These are phyloP conservation scores for Hypomecis punctinalis DNA, from an alignment of 2,888 invertebrate genomes.

Conservation along the genomic window DNA sequence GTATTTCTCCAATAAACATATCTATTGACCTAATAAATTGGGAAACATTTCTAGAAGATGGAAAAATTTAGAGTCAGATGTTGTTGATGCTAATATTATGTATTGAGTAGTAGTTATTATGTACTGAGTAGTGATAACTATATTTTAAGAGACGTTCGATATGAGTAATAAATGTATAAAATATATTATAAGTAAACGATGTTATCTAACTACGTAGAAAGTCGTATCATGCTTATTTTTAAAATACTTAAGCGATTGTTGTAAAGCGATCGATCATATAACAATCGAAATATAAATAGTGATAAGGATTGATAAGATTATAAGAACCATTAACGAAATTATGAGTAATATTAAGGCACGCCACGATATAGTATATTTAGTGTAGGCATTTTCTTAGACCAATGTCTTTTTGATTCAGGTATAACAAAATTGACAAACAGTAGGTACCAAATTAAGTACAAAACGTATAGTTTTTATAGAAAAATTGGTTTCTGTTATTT, in stretches of 20 bases:
- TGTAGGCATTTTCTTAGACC: too few relatives aligned
- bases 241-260: conserved; percentile 7
- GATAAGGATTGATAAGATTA: conserved; percentile 7
- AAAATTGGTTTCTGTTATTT: too few relatives aligned
- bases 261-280: conserved; percentile 11
- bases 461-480: too few relatives aligned
- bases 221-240: conserved; percentile 20
- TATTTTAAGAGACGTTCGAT: conserved; percentile 1
- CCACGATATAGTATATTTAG: too few relatives aligned
- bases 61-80: too few relatives aligned
- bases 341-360: neutral
- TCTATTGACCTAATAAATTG: too few relatives aligned
- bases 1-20: too few relatives aligned
- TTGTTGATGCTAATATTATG: too few relatives aligned
- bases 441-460: too few relatives aligned
- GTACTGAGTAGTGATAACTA: neutral
- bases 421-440: too few relatives aligned
- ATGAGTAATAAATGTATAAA: conserved; percentile 11
- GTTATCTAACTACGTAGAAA: conserved; percentile 18
- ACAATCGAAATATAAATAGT: conserved; percentile 8
- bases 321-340: neutral
- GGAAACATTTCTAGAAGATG: too few relatives aligned
- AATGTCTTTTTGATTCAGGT: too few relatives aligned
- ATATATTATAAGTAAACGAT: conserved; percentile 1
- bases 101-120: neutral